A percentile compares a stretch with the other conserved stretches of the same genome.
Evolutionary conservation across 2,888 invertebrate species (phyloP).

Genomic region (Aspidiotus rigidus): DNA sequence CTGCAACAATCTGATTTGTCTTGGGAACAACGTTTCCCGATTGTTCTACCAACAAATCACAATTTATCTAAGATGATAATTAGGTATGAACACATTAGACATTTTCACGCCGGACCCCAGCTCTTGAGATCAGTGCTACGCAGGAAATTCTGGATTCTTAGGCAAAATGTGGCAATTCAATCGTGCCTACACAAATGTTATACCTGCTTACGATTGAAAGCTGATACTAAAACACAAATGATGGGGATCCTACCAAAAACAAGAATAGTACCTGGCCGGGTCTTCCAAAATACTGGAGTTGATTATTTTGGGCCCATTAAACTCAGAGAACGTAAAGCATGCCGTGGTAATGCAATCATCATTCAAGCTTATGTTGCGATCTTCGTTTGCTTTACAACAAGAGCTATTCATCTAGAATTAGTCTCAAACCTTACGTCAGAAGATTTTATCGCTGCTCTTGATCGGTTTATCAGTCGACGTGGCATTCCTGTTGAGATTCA

Average conservation of each 20-base stretch:
- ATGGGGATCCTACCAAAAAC: background rate
- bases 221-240: slow-evolving; percentile 5
- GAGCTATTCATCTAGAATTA: slow-evolving; percentile 41
- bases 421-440: slow-evolving; percentile 40
- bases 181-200: background rate
- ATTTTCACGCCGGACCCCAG: background rate
- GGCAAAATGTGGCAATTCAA: slow-evolving; percentile 1
- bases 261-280: background rate
- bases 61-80: background rate
- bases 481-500: slow-evolving; percentile 39
- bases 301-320: slow-evolving; percentile 5
- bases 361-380: slow-evolving; percentile 38
- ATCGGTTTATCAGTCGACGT: slow-evolving; percentile 40
- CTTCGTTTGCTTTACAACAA: slow-evolving; percentile 40
- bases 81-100: background rate
- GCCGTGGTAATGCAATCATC: no score
- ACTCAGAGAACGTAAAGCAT: no score
- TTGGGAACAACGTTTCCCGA: no score
- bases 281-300: background rate
- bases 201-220: slow-evolving; percentile 3
- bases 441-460: slow-evolving; percentile 40
- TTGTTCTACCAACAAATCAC: no score
- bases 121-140: background rate
- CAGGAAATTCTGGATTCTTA: background rate
- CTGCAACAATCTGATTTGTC: no score